phyloP scores from a whole-genome alignment of 2,113 vertebrate genomes.

The Leptobrachium leishanense region DNA sequence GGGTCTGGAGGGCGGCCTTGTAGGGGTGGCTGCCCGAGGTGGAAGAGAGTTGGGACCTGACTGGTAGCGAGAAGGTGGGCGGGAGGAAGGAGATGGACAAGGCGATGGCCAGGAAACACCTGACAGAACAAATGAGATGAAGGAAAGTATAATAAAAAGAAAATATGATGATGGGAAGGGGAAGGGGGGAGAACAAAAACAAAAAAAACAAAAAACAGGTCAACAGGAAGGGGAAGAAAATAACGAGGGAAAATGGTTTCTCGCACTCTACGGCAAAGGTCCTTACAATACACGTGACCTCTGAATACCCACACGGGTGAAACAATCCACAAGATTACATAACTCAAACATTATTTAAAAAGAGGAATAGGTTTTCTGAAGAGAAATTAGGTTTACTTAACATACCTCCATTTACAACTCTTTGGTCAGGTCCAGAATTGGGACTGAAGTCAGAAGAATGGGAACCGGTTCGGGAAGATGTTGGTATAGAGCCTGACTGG shows the following conservation, averaged over 20 bases:
- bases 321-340: no score
- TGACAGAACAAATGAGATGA: constrained; percentile 91
- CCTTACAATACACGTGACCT: no score
- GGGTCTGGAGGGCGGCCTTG: constrained; percentile 97
- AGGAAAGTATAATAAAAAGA: constrained; percentile 84
- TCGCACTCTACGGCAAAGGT: not conserved
- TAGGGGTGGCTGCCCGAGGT: constrained; percentile 96
- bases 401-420: constrained; percentile 97
- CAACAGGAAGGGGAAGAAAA: constrained; percentile 18
- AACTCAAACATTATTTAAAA: no score
- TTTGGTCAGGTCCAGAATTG: constrained; percentile 87
- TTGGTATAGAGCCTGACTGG: constrained; percentile 81
- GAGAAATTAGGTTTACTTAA: constrained; percentile 41
- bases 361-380: no score
- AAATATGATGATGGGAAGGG: constrained; percentile 74
- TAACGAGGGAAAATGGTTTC: constrained; percentile 29
- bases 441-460: constrained; percentile 88
- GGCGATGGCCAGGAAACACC: constrained; percentile 99
- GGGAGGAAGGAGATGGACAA: constrained; percentile 98
- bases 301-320: no score
- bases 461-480: constrained; percentile 79
- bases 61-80: constrained; percentile 98
- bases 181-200: constrained; percentile 1
- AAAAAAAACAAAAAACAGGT: constrained; percentile 5
- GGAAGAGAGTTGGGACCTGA: constrained; percentile 97